These are phyloP conservation scores for Elaphurus davidianus DNA, from an alignment of 2,113 vertebrate species.

Conservation along the genomic window DNA sequence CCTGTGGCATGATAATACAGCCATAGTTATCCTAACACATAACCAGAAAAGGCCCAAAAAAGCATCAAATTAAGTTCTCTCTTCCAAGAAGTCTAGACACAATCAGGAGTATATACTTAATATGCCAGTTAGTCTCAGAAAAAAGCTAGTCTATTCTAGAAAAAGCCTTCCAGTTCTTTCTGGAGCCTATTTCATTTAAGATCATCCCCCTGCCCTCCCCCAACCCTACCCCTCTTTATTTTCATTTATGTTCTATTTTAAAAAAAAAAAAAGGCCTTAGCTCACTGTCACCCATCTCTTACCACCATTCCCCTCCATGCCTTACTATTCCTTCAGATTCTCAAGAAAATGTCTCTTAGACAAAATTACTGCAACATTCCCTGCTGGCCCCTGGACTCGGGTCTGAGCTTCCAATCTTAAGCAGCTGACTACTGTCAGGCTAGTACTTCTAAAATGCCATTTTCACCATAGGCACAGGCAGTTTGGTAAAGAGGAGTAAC, in stretches of 20 bases:
- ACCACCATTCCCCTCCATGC: background rate
- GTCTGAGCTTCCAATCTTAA: background rate
- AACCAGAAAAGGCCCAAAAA: constrained; percentile 32
- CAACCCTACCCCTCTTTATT: background rate
- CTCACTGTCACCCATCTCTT: background rate
- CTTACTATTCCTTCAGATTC: background rate
- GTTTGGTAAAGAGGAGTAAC: background rate
- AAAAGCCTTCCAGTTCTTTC: background rate
- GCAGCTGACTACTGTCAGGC: background rate
- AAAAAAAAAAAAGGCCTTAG: background rate
- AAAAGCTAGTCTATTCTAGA: background rate
- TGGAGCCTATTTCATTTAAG: background rate
- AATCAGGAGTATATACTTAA: background rate
- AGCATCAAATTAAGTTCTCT: background rate
- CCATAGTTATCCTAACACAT: background rate
- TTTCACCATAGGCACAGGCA: background rate
- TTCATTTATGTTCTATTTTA: background rate
- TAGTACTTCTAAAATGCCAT: background rate
- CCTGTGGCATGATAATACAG: background rate
- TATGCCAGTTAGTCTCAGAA: background rate
- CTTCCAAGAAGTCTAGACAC: background rate
- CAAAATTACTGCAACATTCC: background rate
- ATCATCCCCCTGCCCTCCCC: background rate
- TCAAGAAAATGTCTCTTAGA: background rate
- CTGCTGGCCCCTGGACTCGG: background rate